phyloP scores from a whole-genome alignment of 2,888 invertebrate genomes.

The Gastrophysa polygoni region DNA sequence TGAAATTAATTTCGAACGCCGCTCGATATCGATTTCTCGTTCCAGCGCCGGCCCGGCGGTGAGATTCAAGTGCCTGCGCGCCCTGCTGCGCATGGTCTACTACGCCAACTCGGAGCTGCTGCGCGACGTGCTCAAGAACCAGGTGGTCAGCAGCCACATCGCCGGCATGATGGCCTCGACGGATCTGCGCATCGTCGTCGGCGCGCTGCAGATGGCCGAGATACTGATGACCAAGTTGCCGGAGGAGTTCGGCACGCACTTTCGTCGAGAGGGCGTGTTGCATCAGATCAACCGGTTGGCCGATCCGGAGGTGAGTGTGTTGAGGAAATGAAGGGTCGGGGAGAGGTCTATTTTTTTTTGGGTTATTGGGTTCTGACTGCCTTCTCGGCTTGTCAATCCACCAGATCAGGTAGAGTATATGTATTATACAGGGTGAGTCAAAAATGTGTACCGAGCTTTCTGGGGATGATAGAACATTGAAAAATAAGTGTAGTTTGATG shows the following conservation, averaged over 20 bases:
- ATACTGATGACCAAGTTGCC: constrained; percentile 96
- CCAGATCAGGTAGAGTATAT: too few species aligned
- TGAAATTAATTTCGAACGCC: too few species aligned
- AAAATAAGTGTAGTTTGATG: too few species aligned
- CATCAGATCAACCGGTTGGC: constrained; percentile 80
- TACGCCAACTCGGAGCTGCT: constrained; percentile 89
- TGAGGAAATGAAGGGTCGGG: too few species aligned
- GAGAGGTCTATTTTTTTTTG: too few species aligned
- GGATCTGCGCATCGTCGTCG: constrained; percentile 95
- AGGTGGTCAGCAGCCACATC: constrained; percentile 92
- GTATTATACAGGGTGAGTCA: too few species aligned
- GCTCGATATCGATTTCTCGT: too few species aligned
- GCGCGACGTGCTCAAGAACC: constrained; percentile 73
- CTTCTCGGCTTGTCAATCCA: too few species aligned
- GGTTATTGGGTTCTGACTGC: too few species aligned
- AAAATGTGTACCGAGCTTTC: too few species aligned
- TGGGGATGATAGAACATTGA: too few species aligned
- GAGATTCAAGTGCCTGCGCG: constrained; percentile 94
- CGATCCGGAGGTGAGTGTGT: constrained; percentile 66
- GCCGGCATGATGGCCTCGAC: constrained; percentile 98
- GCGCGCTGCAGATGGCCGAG: constrained; percentile 95
- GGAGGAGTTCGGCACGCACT: constrained; percentile 93
- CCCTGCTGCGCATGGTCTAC: constrained; percentile 94
- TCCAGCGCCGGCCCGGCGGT: constrained; percentile 98
- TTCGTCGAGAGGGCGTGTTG: constrained; percentile 96